Evolutionary conservation across 2,888 invertebrate species (phyloP).

Genomic region (Mantis religiosa): DNA sequence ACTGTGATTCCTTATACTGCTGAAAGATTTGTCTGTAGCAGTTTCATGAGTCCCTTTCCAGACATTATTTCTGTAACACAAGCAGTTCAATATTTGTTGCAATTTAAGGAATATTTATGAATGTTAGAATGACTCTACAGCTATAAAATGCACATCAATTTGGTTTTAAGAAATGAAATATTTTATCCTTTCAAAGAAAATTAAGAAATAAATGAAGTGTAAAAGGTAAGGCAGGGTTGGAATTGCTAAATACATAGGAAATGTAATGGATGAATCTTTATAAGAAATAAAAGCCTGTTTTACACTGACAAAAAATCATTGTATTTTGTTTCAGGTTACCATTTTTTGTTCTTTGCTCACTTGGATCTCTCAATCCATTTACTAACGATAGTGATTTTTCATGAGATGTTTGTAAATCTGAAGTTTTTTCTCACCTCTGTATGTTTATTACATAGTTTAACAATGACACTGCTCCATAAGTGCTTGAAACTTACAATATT

Average conservation of each 20-base stretch:
- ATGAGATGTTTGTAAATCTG: not conserved
- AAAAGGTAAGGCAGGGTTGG: not conserved
- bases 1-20: too few relatives aligned
- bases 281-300: slow-evolving; percentile 8
- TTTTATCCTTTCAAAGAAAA: too few relatives aligned
- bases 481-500: slow-evolving; percentile 12
- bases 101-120: too few relatives aligned
- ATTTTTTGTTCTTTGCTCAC: slow-evolving; percentile 20
- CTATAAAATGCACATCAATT: too few relatives aligned
- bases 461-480: slow-evolving; percentile 22
- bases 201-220: not conserved
- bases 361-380: slow-evolving; percentile 23
- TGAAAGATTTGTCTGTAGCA: too few relatives aligned
- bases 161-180: too few relatives aligned
- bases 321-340: slow-evolving; percentile 33
- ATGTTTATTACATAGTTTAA: slow-evolving; percentile 15
- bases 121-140: too few relatives aligned
- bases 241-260: not conserved
- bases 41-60: too few relatives aligned
- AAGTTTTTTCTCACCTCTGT: not conserved
- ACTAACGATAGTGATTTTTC: not conserved
- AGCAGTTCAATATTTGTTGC: too few relatives aligned
- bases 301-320: slow-evolving; percentile 32
- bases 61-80: too few relatives aligned
- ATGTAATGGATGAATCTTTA: not conserved